Evolutionary conservation across 2,888 invertebrate genomes (phyloP).

Genomic region (Agrotis exclamationis): DNA sequence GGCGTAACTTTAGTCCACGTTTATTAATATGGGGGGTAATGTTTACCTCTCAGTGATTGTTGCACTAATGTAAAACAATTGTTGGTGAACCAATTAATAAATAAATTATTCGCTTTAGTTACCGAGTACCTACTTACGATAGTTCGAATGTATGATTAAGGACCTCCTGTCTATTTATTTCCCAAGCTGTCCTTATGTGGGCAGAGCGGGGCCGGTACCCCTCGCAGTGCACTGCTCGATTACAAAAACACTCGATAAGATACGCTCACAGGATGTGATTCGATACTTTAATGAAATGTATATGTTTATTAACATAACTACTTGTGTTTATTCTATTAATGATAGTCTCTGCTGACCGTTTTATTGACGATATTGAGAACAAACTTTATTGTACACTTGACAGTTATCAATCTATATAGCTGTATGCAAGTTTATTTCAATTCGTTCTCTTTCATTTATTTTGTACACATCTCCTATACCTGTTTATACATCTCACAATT

Average conservation of each 20-base stretch:
- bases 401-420: conserved; percentile 30
- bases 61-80: too few species aligned
- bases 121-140: conserved; percentile 1
- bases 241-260: conserved; percentile 69
- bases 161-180: conserved; percentile 54
- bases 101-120: background rate
- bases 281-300: conserved; percentile 58
- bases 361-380: conserved; percentile 7
- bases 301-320: conserved; percentile 56
- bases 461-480: too few species aligned
- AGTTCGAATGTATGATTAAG: conserved; percentile 8
- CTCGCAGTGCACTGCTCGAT: conserved; percentile 16
- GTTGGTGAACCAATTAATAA: too few species aligned
- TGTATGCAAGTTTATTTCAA: conserved; percentile 3
- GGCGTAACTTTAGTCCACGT: too few species aligned
- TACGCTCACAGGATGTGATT: conserved; percentile 63
- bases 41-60: too few species aligned
- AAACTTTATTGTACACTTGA: conserved; percentile 30
- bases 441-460: conserved; percentile 12
- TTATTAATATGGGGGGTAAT: too few species aligned
- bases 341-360: conserved; percentile 24
- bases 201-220: conserved; percentile 1
- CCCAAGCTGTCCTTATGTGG: conserved; percentile 50
- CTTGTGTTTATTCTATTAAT: conserved; percentile 59
- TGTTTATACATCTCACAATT: too few species aligned